Base-by-base conservation (phyloP, 2,888 invertebrate genomes). In the Abrostola tripartita region DNA sequence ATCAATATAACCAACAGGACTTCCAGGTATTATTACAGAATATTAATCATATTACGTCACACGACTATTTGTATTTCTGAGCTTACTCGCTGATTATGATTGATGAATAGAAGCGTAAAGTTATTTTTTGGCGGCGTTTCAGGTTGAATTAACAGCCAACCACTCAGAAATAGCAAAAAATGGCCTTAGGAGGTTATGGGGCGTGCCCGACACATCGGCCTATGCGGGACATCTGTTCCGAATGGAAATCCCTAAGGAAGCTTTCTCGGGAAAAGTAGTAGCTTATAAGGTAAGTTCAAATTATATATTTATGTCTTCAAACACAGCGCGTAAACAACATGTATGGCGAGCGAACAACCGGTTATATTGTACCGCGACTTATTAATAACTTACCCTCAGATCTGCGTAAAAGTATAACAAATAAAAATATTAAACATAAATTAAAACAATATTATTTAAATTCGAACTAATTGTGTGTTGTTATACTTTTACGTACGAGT, bases 221-320 rank as follows among this genome's bases (percentile, higher is more conserved):
- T 95, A 95, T 71, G 96, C 96, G 24, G 98, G 97, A 52, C 96
- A 96, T 84, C 92, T 97, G 67, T 97, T 98, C 90, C 96, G 96
- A 74, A 95, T 97, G 89, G 95, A 95, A 80, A 95, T 97, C 78
- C 97, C 97, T 12, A 95, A 95, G 77, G 96, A 97, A 88, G 96
- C 96, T 35, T 97, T 97, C 90, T 95, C 95, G 61, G 97, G 96
- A 70, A 95, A 95, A 78, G 95, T 97, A 53, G 91, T 96, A 83
- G 95, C 95, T 83, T 97, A 96, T 90, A 96, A 97, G 96, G 97
- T 97, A 90, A 89, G 87, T 78, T 61, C 58, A 64, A 44, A 14
- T 6, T 10, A 10, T 11, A 24, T 24, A 24, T 24, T 24, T 24
- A n/a, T n/a, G n/a, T n/a, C n/a, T n/a, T n/a, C n/a, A n/a, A n/a